These are phyloP conservation scores for Phymanthus crucifer DNA, from an alignment of 92 coral and sea anemone genomes.

Conservation along the genomic window DNA sequence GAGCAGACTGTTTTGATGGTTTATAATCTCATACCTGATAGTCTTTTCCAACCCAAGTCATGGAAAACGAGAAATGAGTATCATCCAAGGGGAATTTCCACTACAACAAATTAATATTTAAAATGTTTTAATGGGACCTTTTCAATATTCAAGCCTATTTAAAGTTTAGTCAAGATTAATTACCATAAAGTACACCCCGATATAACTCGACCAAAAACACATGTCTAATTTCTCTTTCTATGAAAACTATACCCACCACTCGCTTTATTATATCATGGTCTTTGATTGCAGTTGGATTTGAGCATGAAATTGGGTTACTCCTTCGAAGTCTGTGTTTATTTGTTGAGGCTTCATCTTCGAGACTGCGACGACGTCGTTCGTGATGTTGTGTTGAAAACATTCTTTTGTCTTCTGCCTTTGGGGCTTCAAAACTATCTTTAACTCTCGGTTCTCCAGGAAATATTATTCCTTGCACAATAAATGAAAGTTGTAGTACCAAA, in stretches of 20 bases:
- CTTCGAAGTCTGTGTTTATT: conserved; percentile 24
- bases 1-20: too few species aligned
- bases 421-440: conserved; percentile 26
- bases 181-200: background rate
- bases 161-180: too few species aligned
- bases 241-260: background rate
- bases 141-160: background rate
- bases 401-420: background rate
- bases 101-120: conserved; percentile 23
- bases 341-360: background rate
- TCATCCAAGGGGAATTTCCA: conserved; percentile 47
- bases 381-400: conserved; percentile 1
- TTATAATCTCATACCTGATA: conserved; percentile 27
- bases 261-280: background rate
- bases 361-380: conserved; percentile 7
- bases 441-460: background rate
- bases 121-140: background rate
- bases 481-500: conserved; percentile 2
- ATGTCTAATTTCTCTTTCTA: background rate
- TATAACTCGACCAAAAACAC: background rate
- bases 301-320: background rate
- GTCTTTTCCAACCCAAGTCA: conserved; percentile 67
- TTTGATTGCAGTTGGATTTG: conserved; percentile 5
- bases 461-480: conserved; percentile 6
- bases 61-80: conserved; percentile 56